These are phyloP conservation scores for Petrocephalus schoutedeni DNA, from an alignment of 2,797 vertebrate genomes.

Conservation along the genomic window DNA sequence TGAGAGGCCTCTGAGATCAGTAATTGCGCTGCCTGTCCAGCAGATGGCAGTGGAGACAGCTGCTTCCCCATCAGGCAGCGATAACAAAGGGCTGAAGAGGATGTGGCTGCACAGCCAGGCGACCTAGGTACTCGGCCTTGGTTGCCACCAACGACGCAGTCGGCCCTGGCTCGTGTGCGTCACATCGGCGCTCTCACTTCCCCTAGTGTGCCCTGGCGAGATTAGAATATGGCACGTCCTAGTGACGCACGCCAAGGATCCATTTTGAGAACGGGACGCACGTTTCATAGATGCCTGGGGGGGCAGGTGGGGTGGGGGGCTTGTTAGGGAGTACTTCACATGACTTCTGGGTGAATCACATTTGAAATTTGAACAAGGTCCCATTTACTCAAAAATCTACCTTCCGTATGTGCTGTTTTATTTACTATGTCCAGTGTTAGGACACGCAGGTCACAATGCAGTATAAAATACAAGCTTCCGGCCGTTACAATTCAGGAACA, in stretches of 20 bases:
- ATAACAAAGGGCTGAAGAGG: not conserved
- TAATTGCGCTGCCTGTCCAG: constrained; percentile 16
- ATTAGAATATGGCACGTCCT: constrained; percentile 28
- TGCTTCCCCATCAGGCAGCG: not conserved
- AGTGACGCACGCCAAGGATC: constrained; percentile 28
- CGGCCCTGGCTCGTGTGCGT: constrained; percentile 26
- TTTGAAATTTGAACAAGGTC: not conserved
- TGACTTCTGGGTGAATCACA: not conserved
- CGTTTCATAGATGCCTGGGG: not conserved
- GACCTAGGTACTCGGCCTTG: constrained; percentile 22
- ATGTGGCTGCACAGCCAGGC: constrained; percentile 18
- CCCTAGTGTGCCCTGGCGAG: constrained; percentile 24
- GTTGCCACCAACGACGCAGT: constrained; percentile 26
- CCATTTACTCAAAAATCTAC: not conserved
- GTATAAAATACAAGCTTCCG: not conserved
- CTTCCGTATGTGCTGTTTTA: not conserved
- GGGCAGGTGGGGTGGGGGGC: not conserved
- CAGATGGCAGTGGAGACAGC: constrained; percentile 39
- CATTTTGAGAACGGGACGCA: constrained; percentile 15
- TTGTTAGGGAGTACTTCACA: not conserved
- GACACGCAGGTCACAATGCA: not conserved
- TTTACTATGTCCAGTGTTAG: not conserved
- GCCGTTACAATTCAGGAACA: not conserved
- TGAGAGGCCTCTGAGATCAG: not conserved
- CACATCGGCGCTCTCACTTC: constrained; percentile 26